phyloP scores from a whole-genome alignment of 1,140 invertebrate genomes.

The Musca vetustissima region DNA sequence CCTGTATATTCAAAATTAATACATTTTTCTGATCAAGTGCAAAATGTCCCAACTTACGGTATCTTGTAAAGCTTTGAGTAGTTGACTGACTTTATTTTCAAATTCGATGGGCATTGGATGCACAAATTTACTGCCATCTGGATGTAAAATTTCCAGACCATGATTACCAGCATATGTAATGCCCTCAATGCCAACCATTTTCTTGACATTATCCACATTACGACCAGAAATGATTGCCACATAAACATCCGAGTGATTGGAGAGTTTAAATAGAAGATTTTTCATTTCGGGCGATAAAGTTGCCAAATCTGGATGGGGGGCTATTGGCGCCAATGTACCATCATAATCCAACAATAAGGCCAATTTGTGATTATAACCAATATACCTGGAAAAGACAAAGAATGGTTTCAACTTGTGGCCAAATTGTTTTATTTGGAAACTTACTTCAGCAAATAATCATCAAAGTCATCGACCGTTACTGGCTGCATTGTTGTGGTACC shows the following conservation, averaged over 20 bases:
- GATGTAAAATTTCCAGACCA: conserved; percentile 85
- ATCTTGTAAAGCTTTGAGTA: conserved; percentile 80
- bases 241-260: conserved; percentile 86
- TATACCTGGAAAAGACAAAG: conserved; percentile 66
- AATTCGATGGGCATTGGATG: conserved; percentile 87
- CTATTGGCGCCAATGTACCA: conserved; percentile 84
- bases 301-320: conserved; percentile 85
- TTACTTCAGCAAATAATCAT: conserved; percentile 81
- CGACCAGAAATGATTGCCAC: conserved; percentile 86
- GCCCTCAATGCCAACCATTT: conserved; percentile 87
- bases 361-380: conserved; percentile 81
- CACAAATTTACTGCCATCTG: conserved; percentile 86
- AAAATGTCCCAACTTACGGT: conserved; percentile 63
- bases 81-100: conserved; percentile 75
- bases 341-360: conserved; percentile 87
- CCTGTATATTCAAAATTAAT: no score
- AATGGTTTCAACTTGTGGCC: not conserved
- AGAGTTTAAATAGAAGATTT: conserved; percentile 77
- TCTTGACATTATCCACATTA: conserved; percentile 83
- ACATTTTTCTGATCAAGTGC: no score
- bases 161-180: conserved; percentile 91
- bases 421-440: conserved; percentile 36
- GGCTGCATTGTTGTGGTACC: conserved; percentile 81
- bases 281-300: conserved; percentile 82
- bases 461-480: conserved; percentile 83